These are phyloP conservation scores for Noctua fimbriata DNA, from an alignment of 2,888 invertebrate species.

Conservation along the genomic window DNA sequence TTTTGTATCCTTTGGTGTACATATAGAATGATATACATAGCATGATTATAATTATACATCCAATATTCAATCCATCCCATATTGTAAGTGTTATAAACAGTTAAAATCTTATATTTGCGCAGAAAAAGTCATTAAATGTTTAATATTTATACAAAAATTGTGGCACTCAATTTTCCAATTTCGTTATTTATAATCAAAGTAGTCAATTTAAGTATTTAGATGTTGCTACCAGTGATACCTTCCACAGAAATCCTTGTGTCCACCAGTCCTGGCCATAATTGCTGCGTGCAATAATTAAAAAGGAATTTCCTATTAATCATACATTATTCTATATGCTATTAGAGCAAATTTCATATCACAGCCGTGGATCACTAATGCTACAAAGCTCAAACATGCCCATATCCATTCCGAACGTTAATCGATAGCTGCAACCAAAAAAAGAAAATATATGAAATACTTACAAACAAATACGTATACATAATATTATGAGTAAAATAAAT, in stretches of 20 bases:
- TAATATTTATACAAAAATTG: conserved; percentile 61
- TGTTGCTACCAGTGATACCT: conserved; percentile 91
- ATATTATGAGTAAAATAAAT: conserved; percentile 51
- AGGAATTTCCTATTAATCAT: conserved; percentile 81
- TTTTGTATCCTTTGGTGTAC: conserved; percentile 20
- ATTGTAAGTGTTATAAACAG: conserved; percentile 38
- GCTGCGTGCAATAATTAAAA: conserved; percentile 89
- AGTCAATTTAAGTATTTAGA: conserved; percentile 75
- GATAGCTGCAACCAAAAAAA: conserved; percentile 89
- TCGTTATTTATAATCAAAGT: conserved; percentile 65
- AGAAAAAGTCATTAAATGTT: conserved; percentile 34
- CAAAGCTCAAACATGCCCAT: conserved; percentile 89
- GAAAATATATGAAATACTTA: conserved; percentile 72
- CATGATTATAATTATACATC: not conserved
- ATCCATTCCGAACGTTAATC: conserved; percentile 89
- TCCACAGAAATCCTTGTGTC: conserved; percentile 91
- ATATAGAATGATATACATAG: not conserved
- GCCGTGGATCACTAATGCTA: conserved; percentile 85
- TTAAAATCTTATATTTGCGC: conserved; percentile 53
- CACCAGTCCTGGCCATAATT: conserved; percentile 90
- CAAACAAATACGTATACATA: conserved; percentile 62
- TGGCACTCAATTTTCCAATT: conserved; percentile 66
- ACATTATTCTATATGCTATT: conserved; percentile 73
- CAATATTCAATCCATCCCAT: not conserved
- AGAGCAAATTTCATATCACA: conserved; percentile 87